Percentiles rank a stretch among this genome's conserved stretches.
phyloP scores from a whole-genome alignment of 2,113 vertebrate species.

The Onychostoma macrolepis region DNA sequence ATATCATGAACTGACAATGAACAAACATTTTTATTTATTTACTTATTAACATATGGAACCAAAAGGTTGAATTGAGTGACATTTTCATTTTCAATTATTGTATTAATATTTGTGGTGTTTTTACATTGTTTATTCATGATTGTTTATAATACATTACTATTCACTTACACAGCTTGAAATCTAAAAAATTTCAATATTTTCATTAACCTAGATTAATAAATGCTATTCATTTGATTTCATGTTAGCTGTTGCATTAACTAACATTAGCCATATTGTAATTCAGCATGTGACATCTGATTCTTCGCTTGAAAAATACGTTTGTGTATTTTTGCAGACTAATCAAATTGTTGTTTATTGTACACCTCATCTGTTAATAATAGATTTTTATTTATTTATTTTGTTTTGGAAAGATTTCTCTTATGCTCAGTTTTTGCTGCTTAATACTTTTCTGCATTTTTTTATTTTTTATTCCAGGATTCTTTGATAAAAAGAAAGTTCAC shows the following conservation, averaged over 20 bases:
- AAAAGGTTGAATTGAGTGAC: not conserved
- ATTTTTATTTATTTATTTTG: not conserved
- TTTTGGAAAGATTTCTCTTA: not conserved
- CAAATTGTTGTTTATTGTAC: not conserved
- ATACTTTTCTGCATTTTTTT: not conserved
- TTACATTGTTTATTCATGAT: not conserved
- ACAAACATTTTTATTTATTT: not conserved
- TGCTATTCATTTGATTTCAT: not conserved
- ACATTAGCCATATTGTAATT: not conserved
- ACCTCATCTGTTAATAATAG: too few relatives aligned
- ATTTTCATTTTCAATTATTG: not conserved
- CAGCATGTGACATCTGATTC: not conserved
- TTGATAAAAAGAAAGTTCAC: not conserved
- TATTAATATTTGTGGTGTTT: not conserved
- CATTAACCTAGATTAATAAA: not conserved
- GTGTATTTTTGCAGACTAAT: not conserved
- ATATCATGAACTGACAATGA: not conserved
- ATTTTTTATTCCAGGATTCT: not conserved
- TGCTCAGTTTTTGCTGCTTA: not conserved
- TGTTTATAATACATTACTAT: not conserved
- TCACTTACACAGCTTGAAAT: not conserved
- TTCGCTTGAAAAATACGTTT: not conserved
- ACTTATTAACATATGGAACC: too few relatives aligned
- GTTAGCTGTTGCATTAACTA: not conserved
- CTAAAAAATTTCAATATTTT: not conserved